phyloP scores from a whole-genome alignment of 2,888 invertebrate genomes.

The Nomada ruficornis region DNA sequence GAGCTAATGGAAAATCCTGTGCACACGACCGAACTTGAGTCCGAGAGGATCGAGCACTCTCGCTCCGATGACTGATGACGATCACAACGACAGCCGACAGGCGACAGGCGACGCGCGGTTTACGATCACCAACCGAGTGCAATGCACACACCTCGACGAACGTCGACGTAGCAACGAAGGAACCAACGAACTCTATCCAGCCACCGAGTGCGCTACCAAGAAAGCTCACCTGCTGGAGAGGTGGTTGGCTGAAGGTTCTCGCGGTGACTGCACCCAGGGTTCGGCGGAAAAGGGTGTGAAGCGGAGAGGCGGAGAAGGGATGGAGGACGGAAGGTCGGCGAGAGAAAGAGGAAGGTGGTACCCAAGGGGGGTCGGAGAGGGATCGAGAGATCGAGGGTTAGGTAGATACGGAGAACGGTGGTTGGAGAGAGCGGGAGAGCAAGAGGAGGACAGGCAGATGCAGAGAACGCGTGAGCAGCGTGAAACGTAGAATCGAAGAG shows the following conservation, averaged over 20 bases:
- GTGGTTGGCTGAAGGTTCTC: slow-evolving; percentile 74
- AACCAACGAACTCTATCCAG: slow-evolving; percentile 43
- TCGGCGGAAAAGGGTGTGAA: slow-evolving; percentile 73
- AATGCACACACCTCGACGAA: slow-evolving; percentile 36
- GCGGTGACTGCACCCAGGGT: slow-evolving; percentile 77
- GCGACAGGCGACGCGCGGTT: slow-evolving; percentile 20
- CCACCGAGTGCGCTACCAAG: slow-evolving; percentile 54
- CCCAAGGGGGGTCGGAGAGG: slow-evolving; percentile 20
- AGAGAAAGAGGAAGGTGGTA: slow-evolving; percentile 44
- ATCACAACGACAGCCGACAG: slow-evolving; percentile 31
- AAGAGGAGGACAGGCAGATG: slow-evolving; percentile 3
- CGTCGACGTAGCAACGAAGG: slow-evolving; percentile 23
- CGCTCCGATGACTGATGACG: slow-evolving; percentile 68
- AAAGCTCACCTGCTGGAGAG: slow-evolving; percentile 72
- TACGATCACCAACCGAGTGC: slow-evolving; percentile 34
- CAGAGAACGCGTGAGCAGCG: not conserved
- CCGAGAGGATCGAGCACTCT: slow-evolving; percentile 65
- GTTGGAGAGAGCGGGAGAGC: not conserved
- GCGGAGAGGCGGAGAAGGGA: slow-evolving; percentile 68
- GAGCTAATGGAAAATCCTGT: slow-evolving; percentile 72
- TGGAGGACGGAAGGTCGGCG: slow-evolving; percentile 50
- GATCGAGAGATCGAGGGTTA: slow-evolving; percentile 16
- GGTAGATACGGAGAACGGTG: slow-evolving; percentile 12
- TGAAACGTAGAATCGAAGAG: slow-evolving; percentile 12
- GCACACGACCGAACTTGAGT: slow-evolving; percentile 66